Base-by-base conservation (phyloP, 92 coral and sea anemone species). In the Porites divaricata region DNA sequence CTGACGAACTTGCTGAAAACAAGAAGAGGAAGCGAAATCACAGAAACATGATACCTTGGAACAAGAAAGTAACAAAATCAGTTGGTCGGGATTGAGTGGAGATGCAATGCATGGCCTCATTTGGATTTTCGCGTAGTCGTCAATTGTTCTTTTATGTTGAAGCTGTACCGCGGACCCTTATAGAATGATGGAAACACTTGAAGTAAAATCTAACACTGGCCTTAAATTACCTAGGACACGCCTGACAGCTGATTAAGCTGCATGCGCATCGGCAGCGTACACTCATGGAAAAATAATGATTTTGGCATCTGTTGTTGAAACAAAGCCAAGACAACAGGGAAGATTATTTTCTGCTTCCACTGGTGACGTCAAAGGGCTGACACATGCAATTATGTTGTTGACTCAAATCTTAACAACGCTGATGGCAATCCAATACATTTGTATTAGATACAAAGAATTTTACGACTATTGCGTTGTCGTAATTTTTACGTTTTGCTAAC, bases 1-100 rank as follows among this genome's bases (percentile, higher is more conserved):
- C 77, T 95, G 78, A 91, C 90, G 49, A 95, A 95, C 68, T 85
- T 95, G 80, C 87, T 95, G 51, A 88, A 92, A 52, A 83, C 89
- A 74, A 83, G 95, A 75, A 82, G 76, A 79, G 79, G 72, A 48
- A 63, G 20, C 21, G 28, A 72, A 51, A 1, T 8, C 1, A 82
- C 70, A 51, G 65, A 80, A 9, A 71, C 48, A 45, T 72, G 79
- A 72, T 23, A 61, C 21, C 24, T 16, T 11, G 76, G 15, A 1
- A 23, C 20, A 4, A 12, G 53, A 49, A 15, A 16, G 19, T 4
- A 15, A 1, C 23, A 25, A 45, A 14, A 3, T 10, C 22, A 61
- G 21, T 16, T 61, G 20, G n/a, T 15, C 19, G 21, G 8, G 26
- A 1, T 21, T 51, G 17, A 9, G 28, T 72, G 77, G 53, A 35